phyloP scores from a whole-genome alignment of 2,113 vertebrate genomes.

The human (Homo sapiens) region GRCh38 chr7:154430501-154431000 shows the following conservation, averaged over 20 bases:
- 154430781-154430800: no score
- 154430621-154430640: neutral
- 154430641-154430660: fast-evolving
- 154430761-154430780: neutral
- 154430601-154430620: neutral
- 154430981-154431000: neutral
- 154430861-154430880: neutral
- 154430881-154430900: neutral
- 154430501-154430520: neutral
- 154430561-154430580: fast-evolving
- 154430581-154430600: neutral
- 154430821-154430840: fast-evolving
- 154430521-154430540: neutral
- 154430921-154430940: neutral
- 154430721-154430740: fast-evolving
- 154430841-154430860: fast-evolving
- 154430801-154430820: fast-evolving
- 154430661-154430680: fast-evolving
- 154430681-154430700: neutral
- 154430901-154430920: neutral
- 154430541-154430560: neutral
- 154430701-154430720: fast-evolving
- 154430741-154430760: fast-evolving
- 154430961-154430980: fast-evolving
- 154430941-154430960: fast-evolving